Conservation (phyloP, 2,888 invertebrate genomes). For the Drosophila melanosoma region DNA sequence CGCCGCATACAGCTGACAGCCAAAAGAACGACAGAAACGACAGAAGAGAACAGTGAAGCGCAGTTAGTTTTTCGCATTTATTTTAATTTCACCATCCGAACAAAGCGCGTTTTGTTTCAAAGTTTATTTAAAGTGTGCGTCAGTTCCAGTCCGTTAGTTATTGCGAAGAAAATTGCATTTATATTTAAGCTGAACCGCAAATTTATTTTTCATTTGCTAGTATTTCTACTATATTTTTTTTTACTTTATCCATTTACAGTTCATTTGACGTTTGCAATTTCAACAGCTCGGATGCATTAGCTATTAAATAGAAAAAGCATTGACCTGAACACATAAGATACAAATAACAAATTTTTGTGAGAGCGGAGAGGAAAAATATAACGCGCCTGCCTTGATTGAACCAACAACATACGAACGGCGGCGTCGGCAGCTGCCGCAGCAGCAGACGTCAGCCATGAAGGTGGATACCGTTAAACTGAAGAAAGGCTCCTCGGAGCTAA, state of each 20-base stretch:
- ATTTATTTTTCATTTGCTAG: slow-evolving; percentile 1
- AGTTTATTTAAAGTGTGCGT: slow-evolving; percentile 8
- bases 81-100: slow-evolving; percentile 17
- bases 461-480: slow-evolving; percentile 92
- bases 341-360: not conserved
- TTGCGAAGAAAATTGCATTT: not conserved
- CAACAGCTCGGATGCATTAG: slow-evolving; percentile 43
- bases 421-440: slow-evolving; percentile 59
- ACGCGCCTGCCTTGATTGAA: slow-evolving; percentile 49
- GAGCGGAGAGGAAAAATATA: slow-evolving; percentile 2
- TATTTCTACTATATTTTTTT: slow-evolving; percentile 7
- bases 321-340: slow-evolving; percentile 9
- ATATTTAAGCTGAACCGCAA: not conserved
- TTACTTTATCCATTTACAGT: slow-evolving; percentile 1
- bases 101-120: slow-evolving; percentile 3
- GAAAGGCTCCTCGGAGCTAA: slow-evolving; percentile 93
- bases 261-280: slow-evolving; percentile 45
- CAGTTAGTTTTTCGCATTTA: slow-evolving; percentile 42
- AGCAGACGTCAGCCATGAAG: slow-evolving; percentile 87
- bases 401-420: slow-evolving; percentile 50
- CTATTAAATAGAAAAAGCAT: slow-evolving; percentile 26
- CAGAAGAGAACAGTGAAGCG: slow-evolving; percentile 27
- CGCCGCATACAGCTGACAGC: slow-evolving; percentile 45
- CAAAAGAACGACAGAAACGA: slow-evolving; percentile 36
- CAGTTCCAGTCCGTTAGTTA: not conserved